Evolutionary conservation across 2,113 vertebrate species (phyloP), one percentile per base, ranked within the genome.

Genomic region (Poeciliopsis turrubarensis): DNA sequence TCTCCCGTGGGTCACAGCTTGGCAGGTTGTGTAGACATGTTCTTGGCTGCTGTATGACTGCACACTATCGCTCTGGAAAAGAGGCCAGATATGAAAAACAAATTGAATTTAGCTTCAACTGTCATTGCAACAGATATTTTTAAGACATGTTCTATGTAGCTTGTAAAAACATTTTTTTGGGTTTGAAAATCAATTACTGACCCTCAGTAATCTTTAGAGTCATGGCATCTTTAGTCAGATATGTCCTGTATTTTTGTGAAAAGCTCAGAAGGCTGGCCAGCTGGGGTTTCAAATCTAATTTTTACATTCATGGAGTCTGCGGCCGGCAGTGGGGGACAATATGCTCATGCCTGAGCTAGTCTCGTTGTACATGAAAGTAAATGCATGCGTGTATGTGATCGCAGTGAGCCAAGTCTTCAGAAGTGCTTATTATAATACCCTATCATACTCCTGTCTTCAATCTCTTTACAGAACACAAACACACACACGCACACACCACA

Each of bases 361-460:
- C 19, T 19, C 25, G 47, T 9, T 54, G 47, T 22, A 8, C 5
- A 54, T 41, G 17, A 54, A 14, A 41, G 39, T 13, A 41, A 41
- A 15, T 19, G 47, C 62, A 32, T 81, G 19, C 66, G 37, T 72
- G 75, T 76, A 69, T 74, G 57, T 63, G 71, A 60, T 82, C 64
- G 80, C 65, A 81, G 76, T 71, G 81, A 64, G 77, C 83, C 68
- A 68, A 75, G 72, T 86, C 82, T 81, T 70, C 54, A 68, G 84
- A 91, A 73, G 85, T 85, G 65, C 86, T 90, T 91, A 91, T 34
- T 78, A 3, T 91, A 89, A 89, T 91, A 87, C 83, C 86, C 54
- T 75, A 73, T 90, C 86, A 89, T 80, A 82, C 51, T 11, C 51
- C 51, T n/a, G 51, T 57, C 25, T 57, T 57, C 25, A 57, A 9